Base-by-base conservation (phyloP, 2,113 vertebrate genomes). In the Gymnogyps californianus region DNA sequence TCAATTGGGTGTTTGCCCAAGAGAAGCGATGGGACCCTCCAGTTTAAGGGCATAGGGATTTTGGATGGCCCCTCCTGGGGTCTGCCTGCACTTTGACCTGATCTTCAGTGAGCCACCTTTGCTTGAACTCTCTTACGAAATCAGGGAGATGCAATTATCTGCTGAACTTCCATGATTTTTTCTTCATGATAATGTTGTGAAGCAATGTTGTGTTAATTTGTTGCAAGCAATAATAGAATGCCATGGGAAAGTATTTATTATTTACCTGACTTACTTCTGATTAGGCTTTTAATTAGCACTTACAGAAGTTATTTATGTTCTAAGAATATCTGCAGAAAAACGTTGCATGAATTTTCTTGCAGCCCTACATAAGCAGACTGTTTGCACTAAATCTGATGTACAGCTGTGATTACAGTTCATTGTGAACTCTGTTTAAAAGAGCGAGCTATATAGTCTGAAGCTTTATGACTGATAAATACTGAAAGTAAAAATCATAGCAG, bases 331-430 rank as follows among this genome's bases (percentile, higher is more conserved):
- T 47, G 32, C n/a, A 86, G 76, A 28, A 70, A 89, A 87, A 13
- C 0, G 0, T 19, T 32, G 15, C 1, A 0, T 86, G 38, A 24
- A 10, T 71, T 61, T 74, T 29, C 22, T 59, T 42, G 24, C 25
- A 49, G 24, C 12, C 19, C 14, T 46, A 9, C 16, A 16, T 7
- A 57, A 34, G 47, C 21, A 76, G 38, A 6, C 10, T 49, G 7
- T 85, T 26, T 67, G 34, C 16, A 38, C 36, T 81, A 28, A 49
- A 14, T 54, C 15, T 52, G 7, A 62, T 25, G n/a, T 74, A 13
- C 18, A 69, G 13, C 24, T 55, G 42, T 79, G 20, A 38, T 76
- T 75, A 40, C 8, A 38, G 26, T 82, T 90, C 40, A 16, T 21
- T 70, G 31, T 66, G 28, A 89, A 19, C 13, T 62, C 34, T 64